Conservation (phyloP, 2,797 vertebrate genomes). For the Trichosurus vulpecula region DNA sequence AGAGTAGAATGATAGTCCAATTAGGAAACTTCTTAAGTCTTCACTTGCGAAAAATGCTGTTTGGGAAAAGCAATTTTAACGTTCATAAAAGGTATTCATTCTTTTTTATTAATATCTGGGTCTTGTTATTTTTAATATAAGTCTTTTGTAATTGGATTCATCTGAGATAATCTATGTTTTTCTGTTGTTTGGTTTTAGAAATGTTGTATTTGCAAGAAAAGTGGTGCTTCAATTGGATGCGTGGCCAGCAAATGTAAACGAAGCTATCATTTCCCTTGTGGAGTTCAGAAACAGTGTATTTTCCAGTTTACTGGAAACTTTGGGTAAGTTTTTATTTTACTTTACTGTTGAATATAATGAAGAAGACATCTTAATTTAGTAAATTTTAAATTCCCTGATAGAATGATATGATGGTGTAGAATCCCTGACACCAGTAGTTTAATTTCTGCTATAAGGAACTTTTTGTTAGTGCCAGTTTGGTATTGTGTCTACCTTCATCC, state of each 20-base stretch:
- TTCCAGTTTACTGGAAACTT: conserved; percentile 93
- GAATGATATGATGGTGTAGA: background rate
- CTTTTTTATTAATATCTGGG: conserved; percentile 26
- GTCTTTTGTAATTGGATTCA: background rate
- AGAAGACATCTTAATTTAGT: background rate
- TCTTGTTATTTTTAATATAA: conserved; percentile 22
- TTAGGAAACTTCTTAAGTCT: conserved; percentile 22
- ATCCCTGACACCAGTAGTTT: background rate
- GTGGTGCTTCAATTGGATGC: conserved; percentile 94
- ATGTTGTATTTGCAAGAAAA: conserved; percentile 90
- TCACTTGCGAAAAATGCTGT: background rate
- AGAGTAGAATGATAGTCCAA: conserved; percentile 6
- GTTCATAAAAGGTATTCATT: conserved; percentile 16
- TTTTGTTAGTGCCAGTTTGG: background rate
- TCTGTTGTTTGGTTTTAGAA: conserved; percentile 83
- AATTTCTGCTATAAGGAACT: background rate
- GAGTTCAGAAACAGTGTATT: conserved; percentile 88
- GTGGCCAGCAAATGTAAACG: conserved; percentile 90
- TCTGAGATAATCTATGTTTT: conserved; percentile 38
- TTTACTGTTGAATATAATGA: conserved; percentile 43
- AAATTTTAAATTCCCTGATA: background rate
- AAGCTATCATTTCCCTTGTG: conserved; percentile 94
- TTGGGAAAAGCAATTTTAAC: conserved; percentile 55
- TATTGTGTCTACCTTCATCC: background rate
- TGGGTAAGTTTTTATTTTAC: conserved; percentile 86